These are phyloP conservation scores for Rhombomys opimus DNA, from an alignment of 2,113 vertebrate species.

Conservation along the genomic window DNA sequence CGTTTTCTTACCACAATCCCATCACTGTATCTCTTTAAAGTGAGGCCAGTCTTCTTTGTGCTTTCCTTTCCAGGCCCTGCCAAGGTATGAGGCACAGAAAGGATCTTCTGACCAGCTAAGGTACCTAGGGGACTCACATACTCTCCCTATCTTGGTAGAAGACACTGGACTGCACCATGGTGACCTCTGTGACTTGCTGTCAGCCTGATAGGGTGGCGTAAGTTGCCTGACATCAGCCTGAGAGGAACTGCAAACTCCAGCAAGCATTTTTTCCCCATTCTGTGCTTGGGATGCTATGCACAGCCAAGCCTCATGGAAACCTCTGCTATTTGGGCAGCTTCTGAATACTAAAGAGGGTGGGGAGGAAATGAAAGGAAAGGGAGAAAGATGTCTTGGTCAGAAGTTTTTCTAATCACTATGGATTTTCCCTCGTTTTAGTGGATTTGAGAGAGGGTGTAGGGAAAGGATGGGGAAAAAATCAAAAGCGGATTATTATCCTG, in stretches of 20 bases:
- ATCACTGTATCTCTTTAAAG: neutral
- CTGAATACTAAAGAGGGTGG: conserved; percentile 78
- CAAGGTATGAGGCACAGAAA: neutral
- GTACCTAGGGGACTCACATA: accelerated
- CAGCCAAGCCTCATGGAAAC: conserved; percentile 81
- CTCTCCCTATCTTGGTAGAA: neutral
- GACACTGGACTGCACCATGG: neutral
- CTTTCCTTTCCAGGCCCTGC: neutral
- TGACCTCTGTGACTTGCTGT: conserved; percentile 49
- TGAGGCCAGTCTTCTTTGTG: accelerated
- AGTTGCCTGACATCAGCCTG: conserved; percentile 75
- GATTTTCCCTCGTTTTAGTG: conserved; percentile 73
- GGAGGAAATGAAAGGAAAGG: conserved; percentile 26
- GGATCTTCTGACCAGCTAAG: neutral
- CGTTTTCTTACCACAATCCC: neutral
- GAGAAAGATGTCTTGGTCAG: conserved; percentile 77
- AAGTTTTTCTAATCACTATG: conserved; percentile 83
- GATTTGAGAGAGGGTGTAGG: conserved; percentile 50
- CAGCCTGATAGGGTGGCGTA: conserved; percentile 58
- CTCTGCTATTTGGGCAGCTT: conserved; percentile 80
- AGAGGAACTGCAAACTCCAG: conserved; percentile 72
- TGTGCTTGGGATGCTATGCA: conserved; percentile 83
- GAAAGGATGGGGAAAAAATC: conserved; percentile 59
- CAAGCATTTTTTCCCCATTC: conserved; percentile 71
- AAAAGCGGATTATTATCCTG: conserved; percentile 68